These are phyloP conservation scores for Leptosomus discolor DNA, from an alignment of 2,113 vertebrate species.

Conservation along the genomic window DNA sequence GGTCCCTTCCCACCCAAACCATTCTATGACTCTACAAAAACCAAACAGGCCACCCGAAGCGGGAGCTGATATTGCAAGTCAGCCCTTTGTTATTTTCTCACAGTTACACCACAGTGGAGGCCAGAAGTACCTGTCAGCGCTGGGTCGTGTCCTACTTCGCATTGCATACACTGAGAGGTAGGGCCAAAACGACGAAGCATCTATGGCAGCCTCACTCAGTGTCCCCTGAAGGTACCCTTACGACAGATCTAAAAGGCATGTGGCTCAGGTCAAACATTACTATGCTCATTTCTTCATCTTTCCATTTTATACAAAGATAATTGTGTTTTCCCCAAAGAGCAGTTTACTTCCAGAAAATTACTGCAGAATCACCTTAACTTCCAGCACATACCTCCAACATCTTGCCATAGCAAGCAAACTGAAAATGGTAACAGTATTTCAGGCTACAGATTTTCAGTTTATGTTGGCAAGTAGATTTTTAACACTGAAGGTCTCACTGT, in stretches of 20 bases:
- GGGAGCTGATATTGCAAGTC: background rate
- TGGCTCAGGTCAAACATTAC: background rate
- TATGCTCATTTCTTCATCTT: background rate
- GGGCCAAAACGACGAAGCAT: background rate
- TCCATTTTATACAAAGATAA: background rate
- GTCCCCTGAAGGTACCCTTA: background rate
- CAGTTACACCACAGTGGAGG: background rate
- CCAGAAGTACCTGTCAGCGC: background rate
- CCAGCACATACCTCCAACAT: background rate
- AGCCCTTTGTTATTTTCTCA: background rate
- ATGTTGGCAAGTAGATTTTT: background rate
- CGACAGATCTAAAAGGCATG: rapidly evolving
- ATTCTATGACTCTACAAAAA: too few relatives aligned
- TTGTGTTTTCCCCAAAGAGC: background rate
- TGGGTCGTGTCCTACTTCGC: background rate
- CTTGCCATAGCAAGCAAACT: background rate
- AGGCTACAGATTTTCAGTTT: background rate
- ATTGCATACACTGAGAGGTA: rapidly evolving
- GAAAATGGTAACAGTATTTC: background rate
- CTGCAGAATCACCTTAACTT: background rate
- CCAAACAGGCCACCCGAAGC: background rate
- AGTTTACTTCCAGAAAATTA: background rate
- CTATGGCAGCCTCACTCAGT: background rate
- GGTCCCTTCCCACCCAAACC: too few relatives aligned
- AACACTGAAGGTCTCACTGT: background rate